Conservation (phyloP, 2,113 vertebrate genomes). For the Notarius lentiginosus region DNA sequence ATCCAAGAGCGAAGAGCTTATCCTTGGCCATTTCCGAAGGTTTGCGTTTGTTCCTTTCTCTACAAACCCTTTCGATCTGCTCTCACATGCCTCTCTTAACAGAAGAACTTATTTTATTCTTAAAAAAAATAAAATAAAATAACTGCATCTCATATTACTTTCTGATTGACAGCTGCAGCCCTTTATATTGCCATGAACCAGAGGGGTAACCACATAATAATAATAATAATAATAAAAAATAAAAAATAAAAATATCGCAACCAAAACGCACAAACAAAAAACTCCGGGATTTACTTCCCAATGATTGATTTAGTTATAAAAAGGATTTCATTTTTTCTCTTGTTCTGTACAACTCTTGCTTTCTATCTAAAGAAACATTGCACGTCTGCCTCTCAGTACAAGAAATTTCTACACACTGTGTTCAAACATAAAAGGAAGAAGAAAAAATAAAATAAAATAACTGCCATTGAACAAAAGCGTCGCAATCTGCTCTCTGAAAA, state of each 20-base stretch:
- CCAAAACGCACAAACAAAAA: background rate
- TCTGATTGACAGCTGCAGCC: constrained; percentile 44
- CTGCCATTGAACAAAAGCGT: constrained; percentile 10
- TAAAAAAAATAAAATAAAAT: background rate
- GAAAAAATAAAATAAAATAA: constrained; percentile 4
- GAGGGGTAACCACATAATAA: background rate
- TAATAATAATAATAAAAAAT: background rate
- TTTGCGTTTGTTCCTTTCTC: background rate
- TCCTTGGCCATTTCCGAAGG: background rate
- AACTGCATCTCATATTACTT: background rate
- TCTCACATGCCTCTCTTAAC: constrained; percentile 12
- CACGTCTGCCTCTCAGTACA: constrained; percentile 48
- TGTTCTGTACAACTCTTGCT: constrained; percentile 31
- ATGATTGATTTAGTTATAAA: constrained; percentile 32
- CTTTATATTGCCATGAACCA: constrained; percentile 39
- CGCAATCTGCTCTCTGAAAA: constrained; percentile 75
- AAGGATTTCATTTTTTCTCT: background rate
- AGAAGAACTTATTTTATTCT: background rate
- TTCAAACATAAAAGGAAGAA: constrained; percentile 11
- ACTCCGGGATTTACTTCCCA: constrained; percentile 21
- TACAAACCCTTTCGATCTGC: background rate
- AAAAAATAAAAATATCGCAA: background rate
- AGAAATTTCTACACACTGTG: constrained; percentile 67
- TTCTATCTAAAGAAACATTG: constrained; percentile 53
- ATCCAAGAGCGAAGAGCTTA: constrained; percentile 5